These are phyloP conservation scores for Mnemiopsis leidyi DNA, from an alignment of 37 sponge, comb jelly and placozoan species.

Conservation along the genomic window DNA sequence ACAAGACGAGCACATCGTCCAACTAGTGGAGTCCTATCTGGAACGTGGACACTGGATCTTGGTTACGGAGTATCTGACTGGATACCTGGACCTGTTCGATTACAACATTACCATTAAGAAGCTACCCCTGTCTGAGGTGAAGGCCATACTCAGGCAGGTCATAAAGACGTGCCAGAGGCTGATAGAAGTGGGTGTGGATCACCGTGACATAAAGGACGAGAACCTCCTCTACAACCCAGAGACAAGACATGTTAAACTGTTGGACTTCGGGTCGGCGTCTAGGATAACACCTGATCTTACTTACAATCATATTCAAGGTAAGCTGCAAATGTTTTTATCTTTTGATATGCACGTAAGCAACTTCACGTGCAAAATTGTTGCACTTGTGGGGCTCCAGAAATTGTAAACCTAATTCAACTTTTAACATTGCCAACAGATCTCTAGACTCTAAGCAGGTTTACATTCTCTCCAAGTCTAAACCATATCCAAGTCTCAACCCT, in stretches of 20 bases:
- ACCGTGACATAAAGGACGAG: constrained; percentile 61
- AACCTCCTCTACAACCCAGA: constrained; percentile 53
- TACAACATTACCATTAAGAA: constrained; percentile 27
- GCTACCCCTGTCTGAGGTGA: neutral
- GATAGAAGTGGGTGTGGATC: constrained; percentile 2
- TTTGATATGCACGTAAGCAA: too few species aligned
- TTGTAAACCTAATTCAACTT: too few species aligned
- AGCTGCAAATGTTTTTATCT: too few species aligned
- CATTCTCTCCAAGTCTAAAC: too few species aligned
- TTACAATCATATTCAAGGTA: constrained; percentile 50
- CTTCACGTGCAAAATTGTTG: too few species aligned
- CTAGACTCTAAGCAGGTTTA: too few species aligned
- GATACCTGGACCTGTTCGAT: constrained; percentile 47
- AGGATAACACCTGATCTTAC: neutral
- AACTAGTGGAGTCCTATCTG: constrained; percentile 20
- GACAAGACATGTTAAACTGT: neutral
- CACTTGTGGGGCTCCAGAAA: too few species aligned
- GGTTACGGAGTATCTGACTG: constrained; percentile 28
- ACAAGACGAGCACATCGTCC: neutral
- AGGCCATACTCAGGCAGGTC: neutral
- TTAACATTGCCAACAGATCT: too few species aligned
- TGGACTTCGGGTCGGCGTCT: constrained; percentile 46
- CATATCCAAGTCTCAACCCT: too few species aligned
- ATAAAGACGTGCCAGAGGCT: neutral
- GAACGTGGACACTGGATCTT: constrained; percentile 52